Base-by-base conservation (phyloP, 2,113 vertebrate genomes). In the Acrocephalus kingi region DNA sequence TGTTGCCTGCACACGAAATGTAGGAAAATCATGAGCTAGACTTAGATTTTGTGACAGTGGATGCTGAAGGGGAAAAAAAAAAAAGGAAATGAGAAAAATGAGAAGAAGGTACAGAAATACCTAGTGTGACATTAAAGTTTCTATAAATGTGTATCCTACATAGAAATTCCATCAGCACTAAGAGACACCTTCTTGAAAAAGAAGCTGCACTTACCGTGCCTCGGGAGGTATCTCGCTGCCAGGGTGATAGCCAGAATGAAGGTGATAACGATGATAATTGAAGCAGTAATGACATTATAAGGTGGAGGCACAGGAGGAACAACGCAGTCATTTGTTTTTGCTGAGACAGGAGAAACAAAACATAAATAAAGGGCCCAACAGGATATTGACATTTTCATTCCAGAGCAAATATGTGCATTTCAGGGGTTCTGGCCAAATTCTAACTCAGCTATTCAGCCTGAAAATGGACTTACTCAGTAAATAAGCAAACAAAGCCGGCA, bases 341-440 rank as follows among this genome's bases (percentile, higher is more conserved):
- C 97, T 97, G 93, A 91, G 45, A 72, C 15, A 78, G 77, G 69
- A 97, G 67, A 91, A 84, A 90, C 35, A 84, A 81, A 87, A 88
- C 17, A 31, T 84, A 63, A 95, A 68, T 35, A 73, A 88, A 84
- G 14, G 15, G 18, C 22, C 19, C 52, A 63, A 48, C 4, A 48
- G 19, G 13, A 31, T 22, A 62, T 1, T 31, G 22, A 16, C 12
- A 46, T 62, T 74, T 79, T 84, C 19, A 45, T 10, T 12, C 76
- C 52, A 81, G 18, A 81, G 35, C n/a, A 75, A 31, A 6, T 54
- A 56, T 0, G 0, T 64, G 49, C 59, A 75, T 93, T 86, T 63
- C 11, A 11, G n/a, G 43, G 31, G 30, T 63, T 83, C 61, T 90
- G 88, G 15, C 10, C 28, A 80, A 83, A 76, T 79, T 79, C 54